Evolutionary conservation across 2,113 vertebrate species (phyloP).

Genomic region (Archocentrus centrarchus): DNA sequence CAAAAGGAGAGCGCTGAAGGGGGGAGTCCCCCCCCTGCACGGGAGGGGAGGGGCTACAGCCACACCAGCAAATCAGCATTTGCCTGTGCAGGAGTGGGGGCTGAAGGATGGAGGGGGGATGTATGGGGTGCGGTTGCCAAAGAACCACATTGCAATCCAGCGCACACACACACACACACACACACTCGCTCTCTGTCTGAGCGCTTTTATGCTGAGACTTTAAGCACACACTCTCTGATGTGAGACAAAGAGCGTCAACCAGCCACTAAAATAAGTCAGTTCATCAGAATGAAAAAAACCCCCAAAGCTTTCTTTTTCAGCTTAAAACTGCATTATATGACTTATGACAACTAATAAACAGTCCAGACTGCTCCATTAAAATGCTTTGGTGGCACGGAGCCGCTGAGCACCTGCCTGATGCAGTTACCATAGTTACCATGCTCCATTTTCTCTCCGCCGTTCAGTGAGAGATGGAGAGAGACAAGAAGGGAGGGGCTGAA

Average conservation of each 20-base stretch:
- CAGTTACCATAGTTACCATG: slow-evolving; percentile 84
- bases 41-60: slow-evolving; percentile 65
- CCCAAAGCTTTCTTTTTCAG: not conserved
- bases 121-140: slow-evolving; percentile 68
- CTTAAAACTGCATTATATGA: not conserved
- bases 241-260: slow-evolving; percentile 7
- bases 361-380: slow-evolving; percentile 18
- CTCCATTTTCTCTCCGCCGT: slow-evolving; percentile 75
- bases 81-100: slow-evolving; percentile 19
- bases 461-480: slow-evolving; percentile 47
- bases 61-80: slow-evolving; percentile 69
- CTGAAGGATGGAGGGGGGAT: slow-evolving; percentile 3
- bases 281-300: slow-evolving; percentile 12
- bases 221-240: slow-evolving; percentile 30
- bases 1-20: slow-evolving; percentile 78
- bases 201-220: slow-evolving; percentile 49
- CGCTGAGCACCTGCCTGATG: slow-evolving; percentile 75
- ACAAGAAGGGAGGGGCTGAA: slow-evolving; percentile 36
- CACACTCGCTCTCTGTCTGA: slow-evolving; percentile 23
- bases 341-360: not conserved
- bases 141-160: slow-evolving; percentile 64
- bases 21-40: slow-evolving; percentile 41
- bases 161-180: slow-evolving; percentile 37
- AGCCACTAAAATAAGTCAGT: slow-evolving; percentile 16
- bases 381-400: slow-evolving; percentile 24